Percentiles rank a stretch among this genome's conserved stretches.
phyloP scores from a whole-genome alignment of 2,113 vertebrate species.

The Camarhynchus parvulus region DNA sequence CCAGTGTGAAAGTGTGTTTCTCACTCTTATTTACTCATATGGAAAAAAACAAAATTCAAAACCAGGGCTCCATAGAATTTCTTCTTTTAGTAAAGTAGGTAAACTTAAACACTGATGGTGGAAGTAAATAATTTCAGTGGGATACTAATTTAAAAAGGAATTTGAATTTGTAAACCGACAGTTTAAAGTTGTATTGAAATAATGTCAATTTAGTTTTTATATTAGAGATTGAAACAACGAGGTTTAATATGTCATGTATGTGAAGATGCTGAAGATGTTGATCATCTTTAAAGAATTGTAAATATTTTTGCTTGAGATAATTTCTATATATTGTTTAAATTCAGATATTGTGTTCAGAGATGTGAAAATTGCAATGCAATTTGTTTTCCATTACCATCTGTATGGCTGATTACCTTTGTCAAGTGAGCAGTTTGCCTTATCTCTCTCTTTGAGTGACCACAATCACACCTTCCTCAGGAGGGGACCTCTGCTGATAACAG shows the following conservation, averaged over 20 bases:
- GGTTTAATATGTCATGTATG: not conserved
- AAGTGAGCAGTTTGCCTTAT: too few relatives aligned
- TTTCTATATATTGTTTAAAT: not conserved
- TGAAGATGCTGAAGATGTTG: fast-evolving
- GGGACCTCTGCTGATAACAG: too few relatives aligned
- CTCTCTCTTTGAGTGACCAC: too few relatives aligned
- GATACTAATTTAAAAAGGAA: not conserved
- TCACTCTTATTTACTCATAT: not conserved
- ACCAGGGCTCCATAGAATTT: not conserved
- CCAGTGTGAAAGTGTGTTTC: not conserved
- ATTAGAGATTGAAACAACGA: not conserved
- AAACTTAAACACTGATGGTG: not conserved
- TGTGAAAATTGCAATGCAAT: too few relatives aligned
- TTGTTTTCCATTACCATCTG: too few relatives aligned
- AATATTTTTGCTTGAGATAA: not conserved
- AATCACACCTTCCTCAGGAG: too few relatives aligned
- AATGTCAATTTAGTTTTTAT: not conserved
- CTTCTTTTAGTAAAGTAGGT: not conserved
- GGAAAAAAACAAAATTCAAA: not conserved
- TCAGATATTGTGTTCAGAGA: not conserved
- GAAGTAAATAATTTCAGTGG: not conserved
- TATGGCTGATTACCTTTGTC: too few relatives aligned
- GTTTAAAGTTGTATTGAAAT: not conserved
- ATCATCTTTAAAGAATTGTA: not conserved
- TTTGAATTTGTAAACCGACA: fast-evolving